Evolutionary conservation across 37 sponge, comb jelly and placozoan genomes (phyloP).

Genomic region (Chondrilla cf. caribensis): DNA sequence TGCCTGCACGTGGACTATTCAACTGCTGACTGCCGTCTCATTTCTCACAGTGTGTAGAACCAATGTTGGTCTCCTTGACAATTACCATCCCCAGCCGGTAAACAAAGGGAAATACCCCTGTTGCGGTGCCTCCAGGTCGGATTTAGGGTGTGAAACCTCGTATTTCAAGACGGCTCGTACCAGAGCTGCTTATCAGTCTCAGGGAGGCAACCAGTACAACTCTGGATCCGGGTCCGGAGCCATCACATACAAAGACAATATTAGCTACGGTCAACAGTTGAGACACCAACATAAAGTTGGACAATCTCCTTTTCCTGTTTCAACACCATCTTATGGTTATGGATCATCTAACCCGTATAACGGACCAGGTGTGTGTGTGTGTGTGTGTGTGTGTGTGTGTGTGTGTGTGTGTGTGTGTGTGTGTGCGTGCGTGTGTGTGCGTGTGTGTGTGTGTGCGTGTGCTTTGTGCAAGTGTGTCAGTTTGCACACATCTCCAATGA

Average conservation of each 20-base stretch:
- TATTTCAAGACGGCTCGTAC: slow-evolving; percentile 7
- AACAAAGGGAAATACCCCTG: slow-evolving; percentile 72
- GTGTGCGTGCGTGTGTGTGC: neutral
- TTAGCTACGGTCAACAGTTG: neutral
- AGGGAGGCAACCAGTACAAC: neutral
- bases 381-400: slow-evolving; percentile 10
- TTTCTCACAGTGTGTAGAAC: neutral
- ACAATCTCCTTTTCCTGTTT: no score
- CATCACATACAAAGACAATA: neutral
- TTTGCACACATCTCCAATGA: no score
- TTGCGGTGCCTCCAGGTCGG: slow-evolving; percentile 65
- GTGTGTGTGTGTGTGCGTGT: neutral
- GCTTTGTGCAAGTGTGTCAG: neutral
- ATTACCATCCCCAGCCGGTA: slow-evolving; percentile 73
- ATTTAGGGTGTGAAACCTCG: slow-evolving; percentile 52
- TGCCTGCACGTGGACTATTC: no score
- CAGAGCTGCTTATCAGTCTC: neutral
- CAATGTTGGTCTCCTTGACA: slow-evolving; percentile 18
- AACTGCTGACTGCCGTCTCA: no score
- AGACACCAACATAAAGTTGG: no score
- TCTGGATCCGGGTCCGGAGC: neutral
- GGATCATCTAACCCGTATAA: no score
- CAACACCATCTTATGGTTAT: no score
- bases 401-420: slow-evolving; percentile 18
- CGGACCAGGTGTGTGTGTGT: neutral